These are phyloP conservation scores for Caenorhabditis angaria DNA, from an alignment of 2,888 invertebrate species.

Conservation along the genomic window DNA sequence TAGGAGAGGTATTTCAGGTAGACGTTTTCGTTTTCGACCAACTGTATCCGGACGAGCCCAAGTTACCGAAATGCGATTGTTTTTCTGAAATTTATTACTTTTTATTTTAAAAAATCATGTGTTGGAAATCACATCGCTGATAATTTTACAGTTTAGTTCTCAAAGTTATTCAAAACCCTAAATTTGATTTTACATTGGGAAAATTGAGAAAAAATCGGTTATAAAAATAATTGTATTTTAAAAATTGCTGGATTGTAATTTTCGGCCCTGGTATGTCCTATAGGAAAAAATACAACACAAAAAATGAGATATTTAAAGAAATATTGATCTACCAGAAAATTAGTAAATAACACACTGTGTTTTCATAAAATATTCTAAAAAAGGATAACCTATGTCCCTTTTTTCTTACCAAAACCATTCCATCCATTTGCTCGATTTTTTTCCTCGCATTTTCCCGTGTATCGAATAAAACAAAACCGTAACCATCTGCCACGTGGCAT, in stretches of 20 bases:
- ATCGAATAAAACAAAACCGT: conserved; percentile 38
- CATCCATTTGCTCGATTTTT: conserved; percentile 37
- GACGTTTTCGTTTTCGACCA: conserved; percentile 24
- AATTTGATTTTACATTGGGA: too few species aligned
- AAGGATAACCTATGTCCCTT: background rate
- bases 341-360: too few species aligned
- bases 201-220: too few species aligned
- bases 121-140: too few species aligned
- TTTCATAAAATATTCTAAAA: background rate
- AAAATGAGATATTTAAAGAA: too few species aligned
- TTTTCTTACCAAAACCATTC: conserved; percentile 16
- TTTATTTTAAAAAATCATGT: background rate
- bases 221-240: too few species aligned
- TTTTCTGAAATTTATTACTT: conserved; percentile 17
- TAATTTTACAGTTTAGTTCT: too few species aligned
- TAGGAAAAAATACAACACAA: too few species aligned
- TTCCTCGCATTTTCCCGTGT: conserved; percentile 33
- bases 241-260: too few species aligned
- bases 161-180: too few species aligned
- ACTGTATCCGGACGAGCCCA: conserved; percentile 37
- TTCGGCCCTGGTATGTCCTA: too few species aligned
- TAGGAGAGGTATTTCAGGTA: background rate
- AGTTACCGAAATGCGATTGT: conserved; percentile 28
- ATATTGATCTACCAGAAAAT: too few species aligned
- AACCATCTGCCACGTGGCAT: conserved; percentile 43